A percentile compares a stretch with the other conserved stretches of the same genome.
phyloP scores from a whole-genome alignment of 2,797 vertebrate genomes.

The Stomatorhinus walkeri region DNA sequence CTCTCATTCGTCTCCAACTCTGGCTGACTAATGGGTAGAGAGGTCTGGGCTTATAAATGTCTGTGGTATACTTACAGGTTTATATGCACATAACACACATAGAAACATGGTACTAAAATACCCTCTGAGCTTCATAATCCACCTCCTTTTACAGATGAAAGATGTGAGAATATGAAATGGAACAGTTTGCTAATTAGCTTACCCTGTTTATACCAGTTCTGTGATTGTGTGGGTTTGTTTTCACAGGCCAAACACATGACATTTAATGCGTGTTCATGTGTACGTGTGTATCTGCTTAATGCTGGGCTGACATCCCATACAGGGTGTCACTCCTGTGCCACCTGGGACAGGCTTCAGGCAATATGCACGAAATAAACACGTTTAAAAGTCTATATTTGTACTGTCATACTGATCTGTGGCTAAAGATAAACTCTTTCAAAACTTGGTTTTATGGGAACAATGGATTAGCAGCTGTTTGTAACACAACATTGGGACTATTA shows the following conservation, averaged over 20 bases:
- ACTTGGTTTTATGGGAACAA: neutral
- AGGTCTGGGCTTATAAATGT: slow-evolving; percentile 14
- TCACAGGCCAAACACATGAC: neutral
- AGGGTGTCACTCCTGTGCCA: neutral
- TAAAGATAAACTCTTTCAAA: neutral
- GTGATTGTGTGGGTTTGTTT: neutral
- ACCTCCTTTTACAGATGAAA: neutral
- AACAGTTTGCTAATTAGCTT: neutral
- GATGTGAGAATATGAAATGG: neutral
- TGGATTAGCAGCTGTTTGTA: neutral
- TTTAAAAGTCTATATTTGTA: neutral
- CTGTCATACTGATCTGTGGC: neutral
- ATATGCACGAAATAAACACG: neutral
- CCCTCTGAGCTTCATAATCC: neutral
- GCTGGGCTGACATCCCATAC: neutral
- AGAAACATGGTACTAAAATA: neutral
- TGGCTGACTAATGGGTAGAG: slow-evolving; percentile 17
- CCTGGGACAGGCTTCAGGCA: neutral
- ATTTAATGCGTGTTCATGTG: neutral
- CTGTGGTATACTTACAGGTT: neutral
- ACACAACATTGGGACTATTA: neutral
- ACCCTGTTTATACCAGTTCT: neutral
- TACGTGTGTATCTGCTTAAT: neutral
- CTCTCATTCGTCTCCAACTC: slow-evolving; percentile 13
- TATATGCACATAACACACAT: neutral